Evolutionary conservation across 2,888 invertebrate genomes (phyloP).

Genomic region (Cordilura impudica): DNA sequence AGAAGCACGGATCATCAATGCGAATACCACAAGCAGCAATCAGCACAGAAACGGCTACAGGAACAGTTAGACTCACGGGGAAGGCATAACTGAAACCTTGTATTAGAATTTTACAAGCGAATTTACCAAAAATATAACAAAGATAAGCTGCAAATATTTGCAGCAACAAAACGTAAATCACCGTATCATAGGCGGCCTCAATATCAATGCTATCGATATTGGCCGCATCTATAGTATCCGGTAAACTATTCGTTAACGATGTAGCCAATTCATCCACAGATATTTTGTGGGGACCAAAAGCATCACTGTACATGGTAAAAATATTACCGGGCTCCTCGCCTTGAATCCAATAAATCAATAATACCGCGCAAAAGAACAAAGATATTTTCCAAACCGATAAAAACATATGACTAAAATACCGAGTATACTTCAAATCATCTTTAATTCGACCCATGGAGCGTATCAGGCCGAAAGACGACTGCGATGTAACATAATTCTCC

Average conservation of each 20-base stretch:
- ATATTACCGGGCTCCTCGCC: constrained; percentile 88
- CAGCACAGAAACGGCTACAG: constrained; percentile 90
- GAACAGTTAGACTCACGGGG: constrained; percentile 95
- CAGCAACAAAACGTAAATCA: constrained; percentile 87
- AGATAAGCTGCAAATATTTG: constrained; percentile 91
- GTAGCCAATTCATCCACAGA: constrained; percentile 83
- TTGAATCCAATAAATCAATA: constrained; percentile 85
- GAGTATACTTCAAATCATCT: constrained; percentile 86
- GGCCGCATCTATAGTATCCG: constrained; percentile 87
- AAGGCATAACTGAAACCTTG: constrained; percentile 98
- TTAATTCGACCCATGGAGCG: constrained; percentile 87
- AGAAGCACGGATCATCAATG: constrained; percentile 91
- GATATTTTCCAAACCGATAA: constrained; percentile 94
- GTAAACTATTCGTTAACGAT: constrained; percentile 78
- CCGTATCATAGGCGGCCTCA: constrained; percentile 84
- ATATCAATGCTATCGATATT: constrained; percentile 86
- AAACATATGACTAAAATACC: constrained; percentile 94
- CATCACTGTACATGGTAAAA: constrained; percentile 85
- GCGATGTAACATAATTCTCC: constrained; percentile 96
- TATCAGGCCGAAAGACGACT: constrained; percentile 87
- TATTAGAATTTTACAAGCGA: constrained; percentile 97
- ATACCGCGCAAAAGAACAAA: constrained; percentile 86
- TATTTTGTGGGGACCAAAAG: constrained; percentile 88
- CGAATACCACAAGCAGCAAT: constrained; percentile 93
- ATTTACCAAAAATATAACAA: constrained; percentile 95